Base-by-base conservation (phyloP, 2,888 invertebrate species). In the Morpho deidamia region DNA sequence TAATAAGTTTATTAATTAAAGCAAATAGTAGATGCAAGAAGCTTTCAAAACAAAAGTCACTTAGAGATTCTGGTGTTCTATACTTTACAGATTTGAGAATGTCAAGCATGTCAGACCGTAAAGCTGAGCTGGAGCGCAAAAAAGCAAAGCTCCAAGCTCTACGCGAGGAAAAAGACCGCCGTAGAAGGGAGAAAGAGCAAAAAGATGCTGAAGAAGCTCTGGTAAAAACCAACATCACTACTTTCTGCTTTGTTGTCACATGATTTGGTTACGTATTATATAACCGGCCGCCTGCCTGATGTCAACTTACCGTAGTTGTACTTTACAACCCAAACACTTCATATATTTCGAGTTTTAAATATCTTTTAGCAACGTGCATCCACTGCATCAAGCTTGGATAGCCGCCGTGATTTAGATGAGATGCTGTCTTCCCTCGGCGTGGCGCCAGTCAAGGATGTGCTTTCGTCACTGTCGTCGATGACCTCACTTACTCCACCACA, bases 51-150 rank as follows among this genome's bases (percentile, higher is more conserved):
- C 2, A 23, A 23, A 23, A 5, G 23, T 23, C 23, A 23, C 23
- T 23, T 23, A 23, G n/a, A 23, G 23, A 23, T 2, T 23, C 23
- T 1, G 23, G 3, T 23, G 23, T 23, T 23, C 23, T 23, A 23
- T 23, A 23, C 2, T 1, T 23, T 23, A 23, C 23, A 75, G 72
- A 58, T 63, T 51, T 54, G 64, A 68, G 39, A 55, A 87, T 87
- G 87, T 88, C 88, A 2, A 87, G 85, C 61, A 95, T 96, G 95
- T 93, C 95, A 50, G 97, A 97, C 85, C 93, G 97, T 60, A 96
- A 96, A 81, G 96, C 96, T n/a, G 97, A 97, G 86, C 81, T 97
- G 70, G 97, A 97, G 85, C 92, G 96, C 58, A 97, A 97, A 82
- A 96, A 97, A 80, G 96, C 96, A 23, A 97, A 96, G 85, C 92